Evolutionary conservation across 2,113 vertebrate genomes (phyloP).

Genomic region (Dascyllus trimaculatus): DNA sequence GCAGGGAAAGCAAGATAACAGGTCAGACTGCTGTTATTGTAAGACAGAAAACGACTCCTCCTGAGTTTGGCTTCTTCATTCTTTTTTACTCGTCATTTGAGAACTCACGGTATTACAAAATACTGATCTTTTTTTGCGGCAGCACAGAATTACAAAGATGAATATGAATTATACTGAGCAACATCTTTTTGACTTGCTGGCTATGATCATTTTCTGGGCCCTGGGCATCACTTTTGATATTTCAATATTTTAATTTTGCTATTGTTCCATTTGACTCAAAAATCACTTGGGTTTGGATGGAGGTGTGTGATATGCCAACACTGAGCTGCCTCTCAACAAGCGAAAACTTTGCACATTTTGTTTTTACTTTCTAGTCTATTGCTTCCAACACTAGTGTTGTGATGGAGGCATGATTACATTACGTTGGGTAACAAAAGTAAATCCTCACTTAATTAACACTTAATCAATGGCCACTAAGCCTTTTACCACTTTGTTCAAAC

Average conservation of each 20-base stretch:
- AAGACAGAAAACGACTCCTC: slow-evolving; percentile 17
- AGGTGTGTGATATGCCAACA: slow-evolving; percentile 25
- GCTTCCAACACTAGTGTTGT: not conserved
- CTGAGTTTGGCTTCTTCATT: slow-evolving; percentile 16
- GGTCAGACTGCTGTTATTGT: slow-evolving; percentile 40
- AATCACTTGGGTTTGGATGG: slow-evolving; percentile 17
- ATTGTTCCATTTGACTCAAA: not conserved
- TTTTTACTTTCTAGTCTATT: slow-evolving; percentile 18
- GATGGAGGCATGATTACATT: slow-evolving; percentile 25
- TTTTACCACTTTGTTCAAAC: slow-evolving; percentile 8
- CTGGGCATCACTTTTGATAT: slow-evolving; percentile 12
- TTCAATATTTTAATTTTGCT: slow-evolving; percentile 12
- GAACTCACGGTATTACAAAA: slow-evolving; percentile 4
- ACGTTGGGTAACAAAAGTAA: slow-evolving; percentile 23
- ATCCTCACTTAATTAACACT: slow-evolving; percentile 32
- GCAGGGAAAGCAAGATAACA: slow-evolving; percentile 37
- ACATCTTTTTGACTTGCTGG: slow-evolving; percentile 16
- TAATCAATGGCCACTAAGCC: slow-evolving; percentile 31
- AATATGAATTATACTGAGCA: slow-evolving; percentile 30
- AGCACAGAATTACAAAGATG: slow-evolving; percentile 33
- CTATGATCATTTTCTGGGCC: slow-evolving; percentile 7
- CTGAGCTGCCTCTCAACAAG: slow-evolving; percentile 53
- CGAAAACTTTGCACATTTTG: slow-evolving; percentile 18
- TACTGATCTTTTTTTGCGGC: slow-evolving; percentile 6
- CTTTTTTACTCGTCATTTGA: slow-evolving; percentile 4